Percentiles rank a stretch among this genome's conserved stretches.
phyloP scores from a whole-genome alignment of 2,113 vertebrate genomes.

The Eubucco bourcierii region DNA sequence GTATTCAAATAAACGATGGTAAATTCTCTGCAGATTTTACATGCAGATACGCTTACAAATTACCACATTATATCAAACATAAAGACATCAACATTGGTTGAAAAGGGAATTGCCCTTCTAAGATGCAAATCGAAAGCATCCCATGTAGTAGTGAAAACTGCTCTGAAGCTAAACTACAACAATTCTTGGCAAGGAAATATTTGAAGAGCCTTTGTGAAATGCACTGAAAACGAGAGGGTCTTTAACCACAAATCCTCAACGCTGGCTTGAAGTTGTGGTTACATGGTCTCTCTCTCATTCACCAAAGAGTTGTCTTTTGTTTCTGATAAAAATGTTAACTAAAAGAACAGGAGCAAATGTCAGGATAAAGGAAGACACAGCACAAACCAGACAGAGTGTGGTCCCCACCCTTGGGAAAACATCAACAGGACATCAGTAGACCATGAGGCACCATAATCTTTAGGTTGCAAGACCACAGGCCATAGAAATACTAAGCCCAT shows the following conservation, averaged over 20 bases:
- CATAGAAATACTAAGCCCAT: background rate
- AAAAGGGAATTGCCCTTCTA: background rate
- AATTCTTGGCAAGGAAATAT: background rate
- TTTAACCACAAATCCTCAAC: background rate
- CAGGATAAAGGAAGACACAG: background rate
- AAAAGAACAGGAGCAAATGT: rapidly evolving
- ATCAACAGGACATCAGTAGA: background rate
- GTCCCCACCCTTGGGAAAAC: background rate
- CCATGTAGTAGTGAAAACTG: background rate
- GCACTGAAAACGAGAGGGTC: background rate
- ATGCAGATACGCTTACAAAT: background rate
- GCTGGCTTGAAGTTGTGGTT: rapidly evolving
- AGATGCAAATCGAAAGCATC: background rate
- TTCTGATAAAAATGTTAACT: background rate
- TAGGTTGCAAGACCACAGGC: background rate
- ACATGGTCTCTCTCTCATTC: background rate
- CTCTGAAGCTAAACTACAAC: background rate
- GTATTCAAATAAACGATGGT: too few species aligned
- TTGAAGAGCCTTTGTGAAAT: background rate
- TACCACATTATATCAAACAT: background rate
- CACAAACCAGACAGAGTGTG: rapidly evolving
- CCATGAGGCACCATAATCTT: rapidly evolving
- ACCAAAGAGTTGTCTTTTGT: background rate
- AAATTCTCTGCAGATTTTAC: background rate
- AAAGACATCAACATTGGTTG: background rate